phyloP scores from a whole-genome alignment of 2,888 invertebrate genomes.

The Tetramorium bicarinatum region DNA sequence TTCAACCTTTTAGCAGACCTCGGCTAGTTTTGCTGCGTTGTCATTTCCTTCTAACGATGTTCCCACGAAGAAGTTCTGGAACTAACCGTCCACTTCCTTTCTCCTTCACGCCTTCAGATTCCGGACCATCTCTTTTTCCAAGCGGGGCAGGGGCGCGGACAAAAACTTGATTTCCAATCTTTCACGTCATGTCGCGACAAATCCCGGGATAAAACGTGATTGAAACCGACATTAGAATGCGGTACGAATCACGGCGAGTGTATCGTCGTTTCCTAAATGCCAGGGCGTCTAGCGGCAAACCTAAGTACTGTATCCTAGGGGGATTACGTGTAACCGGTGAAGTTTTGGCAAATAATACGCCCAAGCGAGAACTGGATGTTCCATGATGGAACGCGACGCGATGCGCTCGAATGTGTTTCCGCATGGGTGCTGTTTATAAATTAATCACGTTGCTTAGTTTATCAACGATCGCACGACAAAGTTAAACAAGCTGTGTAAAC shows the following conservation, averaged over 20 bases:
- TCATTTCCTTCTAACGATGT: slow-evolving; percentile 52
- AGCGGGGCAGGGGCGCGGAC: neutral
- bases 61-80: slow-evolving; percentile 47
- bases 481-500: slow-evolving; percentile 46
- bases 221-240: slow-evolving; percentile 33
- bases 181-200: slow-evolving; percentile 28
- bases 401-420: slow-evolving; percentile 3
- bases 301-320: neutral
- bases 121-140: slow-evolving; percentile 8
- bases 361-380: neutral
- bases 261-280: neutral
- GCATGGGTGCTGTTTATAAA: slow-evolving; percentile 38
- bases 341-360: slow-evolving; percentile 29
- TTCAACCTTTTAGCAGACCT: neutral
- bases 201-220: slow-evolving; percentile 22
- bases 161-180: slow-evolving; percentile 49
- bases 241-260: neutral
- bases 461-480: slow-evolving; percentile 30
- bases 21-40: slow-evolving; percentile 34
- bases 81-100: slow-evolving; percentile 37
- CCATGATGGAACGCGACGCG: neutral
- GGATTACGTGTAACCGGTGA: slow-evolving; percentile 1
- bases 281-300: neutral
- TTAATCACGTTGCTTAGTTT: slow-evolving; percentile 46
- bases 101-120: slow-evolving; percentile 33